phyloP scores from a whole-genome alignment of 2,797 vertebrate species.

The Pipistrellus pygmaeus region DNA sequence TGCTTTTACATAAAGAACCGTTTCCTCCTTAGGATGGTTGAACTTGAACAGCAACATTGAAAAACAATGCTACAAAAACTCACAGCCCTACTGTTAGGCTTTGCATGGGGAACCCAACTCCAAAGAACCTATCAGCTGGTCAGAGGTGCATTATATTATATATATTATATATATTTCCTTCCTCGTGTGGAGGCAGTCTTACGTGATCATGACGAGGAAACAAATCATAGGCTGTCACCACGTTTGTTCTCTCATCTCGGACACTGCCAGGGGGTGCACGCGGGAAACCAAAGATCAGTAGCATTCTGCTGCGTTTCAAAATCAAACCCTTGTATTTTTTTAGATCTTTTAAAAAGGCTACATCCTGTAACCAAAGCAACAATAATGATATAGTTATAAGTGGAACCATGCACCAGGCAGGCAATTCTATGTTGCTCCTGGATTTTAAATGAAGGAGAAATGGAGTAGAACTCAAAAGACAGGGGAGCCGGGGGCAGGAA shows the following conservation, averaged over 20 bases:
- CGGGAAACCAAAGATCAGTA: constrained; percentile 28
- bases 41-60: neutral
- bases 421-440: neutral
- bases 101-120: neutral
- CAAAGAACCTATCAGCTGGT: neutral
- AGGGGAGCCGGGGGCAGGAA: neutral
- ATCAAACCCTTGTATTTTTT: neutral
- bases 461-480: neutral
- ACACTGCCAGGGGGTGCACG: neutral
- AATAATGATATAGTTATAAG: neutral
- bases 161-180: neutral
- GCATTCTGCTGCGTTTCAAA: constrained; percentile 31
- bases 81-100: neutral
- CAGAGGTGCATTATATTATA: neutral
- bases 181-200: neutral
- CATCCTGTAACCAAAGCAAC: neutral
- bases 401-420: rapidly evolving
- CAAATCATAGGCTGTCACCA: neutral
- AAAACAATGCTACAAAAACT: neutral
- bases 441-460: constrained; percentile 9
- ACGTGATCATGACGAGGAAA: neutral
- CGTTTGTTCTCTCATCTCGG: neutral
- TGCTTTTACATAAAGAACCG: neutral
- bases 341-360: neutral
- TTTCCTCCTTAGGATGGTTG: neutral